These are phyloP conservation scores for Heterotilapia buettikoferi DNA, from an alignment of 2,113 vertebrate species.

Conservation along the genomic window DNA sequence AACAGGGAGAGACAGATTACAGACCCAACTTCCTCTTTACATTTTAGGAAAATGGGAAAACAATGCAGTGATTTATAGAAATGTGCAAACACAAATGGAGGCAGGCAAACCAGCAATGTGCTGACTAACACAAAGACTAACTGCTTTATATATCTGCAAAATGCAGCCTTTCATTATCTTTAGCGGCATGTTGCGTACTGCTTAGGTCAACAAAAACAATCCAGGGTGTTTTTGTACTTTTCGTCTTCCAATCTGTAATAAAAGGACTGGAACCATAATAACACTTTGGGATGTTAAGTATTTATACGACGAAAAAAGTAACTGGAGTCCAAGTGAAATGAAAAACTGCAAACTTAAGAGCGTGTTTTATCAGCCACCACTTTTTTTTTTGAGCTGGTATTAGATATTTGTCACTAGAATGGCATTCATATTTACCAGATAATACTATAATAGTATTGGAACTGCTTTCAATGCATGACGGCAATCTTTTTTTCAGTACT, in stretches of 20 bases:
- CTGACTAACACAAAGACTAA: not conserved
- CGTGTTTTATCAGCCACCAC: not conserved
- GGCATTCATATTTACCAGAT: not conserved
- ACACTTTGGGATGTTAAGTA: not conserved
- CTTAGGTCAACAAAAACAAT: not conserved
- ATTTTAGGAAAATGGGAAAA: not conserved
- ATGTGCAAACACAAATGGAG: not conserved
- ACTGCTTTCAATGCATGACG: not conserved
- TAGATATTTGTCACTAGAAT: not conserved
- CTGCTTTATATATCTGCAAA: not conserved
- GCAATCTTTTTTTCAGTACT: not conserved
- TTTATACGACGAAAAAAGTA: accelerated
- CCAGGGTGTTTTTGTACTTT: not conserved
- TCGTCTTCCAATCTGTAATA: not conserved
- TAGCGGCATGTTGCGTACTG: accelerated
- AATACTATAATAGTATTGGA: not conserved
- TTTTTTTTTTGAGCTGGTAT: not conserved
- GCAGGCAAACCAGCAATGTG: not conserved
- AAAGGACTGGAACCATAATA: not conserved
- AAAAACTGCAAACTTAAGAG: not conserved
- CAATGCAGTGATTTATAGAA: not conserved
- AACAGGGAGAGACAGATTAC: not conserved
- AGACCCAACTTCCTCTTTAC: not conserved
- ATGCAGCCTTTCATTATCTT: not conserved
- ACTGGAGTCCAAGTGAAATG: not conserved